phyloP scores from a whole-genome alignment of 2,888 invertebrate genomes.

The Nudaria mundana region DNA sequence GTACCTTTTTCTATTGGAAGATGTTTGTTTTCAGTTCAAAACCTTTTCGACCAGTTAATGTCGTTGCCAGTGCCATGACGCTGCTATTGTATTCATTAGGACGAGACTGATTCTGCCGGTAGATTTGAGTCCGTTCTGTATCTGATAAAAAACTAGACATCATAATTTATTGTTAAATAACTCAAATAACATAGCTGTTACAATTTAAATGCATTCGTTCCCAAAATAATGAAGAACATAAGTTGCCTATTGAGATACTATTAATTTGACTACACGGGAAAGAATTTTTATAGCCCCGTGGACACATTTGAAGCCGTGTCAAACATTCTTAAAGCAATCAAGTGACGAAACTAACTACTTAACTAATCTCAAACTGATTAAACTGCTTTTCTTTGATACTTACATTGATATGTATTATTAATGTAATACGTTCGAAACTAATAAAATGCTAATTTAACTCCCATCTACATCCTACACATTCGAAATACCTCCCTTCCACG shows the following conservation, averaged over 20 bases:
- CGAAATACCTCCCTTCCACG: slow-evolving; percentile 40
- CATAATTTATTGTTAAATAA: too few relatives aligned
- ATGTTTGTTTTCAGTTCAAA: too few relatives aligned
- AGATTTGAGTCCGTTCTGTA: too few relatives aligned
- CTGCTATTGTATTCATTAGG: too few relatives aligned
- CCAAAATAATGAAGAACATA: slow-evolving; percentile 23
- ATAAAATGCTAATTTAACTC: slow-evolving; percentile 48
- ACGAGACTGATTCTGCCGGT: too few relatives aligned
- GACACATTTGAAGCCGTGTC: slow-evolving; percentile 30
- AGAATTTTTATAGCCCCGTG: slow-evolving; percentile 33
- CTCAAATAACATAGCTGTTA: slow-evolving; percentile 17
- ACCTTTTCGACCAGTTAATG: too few relatives aligned
- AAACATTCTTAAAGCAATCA: slow-evolving; percentile 33
- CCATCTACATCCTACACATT: slow-evolving; percentile 37
- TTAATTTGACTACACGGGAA: slow-evolving; percentile 30
- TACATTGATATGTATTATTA: slow-evolving; percentile 28
- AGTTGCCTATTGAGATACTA: slow-evolving; percentile 29
- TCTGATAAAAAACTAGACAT: too few relatives aligned
- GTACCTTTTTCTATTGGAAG: not conserved
- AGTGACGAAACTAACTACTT: slow-evolving; percentile 31
- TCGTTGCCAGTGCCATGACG: too few relatives aligned
- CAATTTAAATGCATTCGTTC: slow-evolving; percentile 31
- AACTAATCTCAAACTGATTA: slow-evolving; percentile 36
- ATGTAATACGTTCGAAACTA: slow-evolving; percentile 32
- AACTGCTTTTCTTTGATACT: slow-evolving; percentile 32